These are phyloP conservation scores for Sciurus niger DNA, from an alignment of 2,113 vertebrate species.

Conservation along the genomic window DNA sequence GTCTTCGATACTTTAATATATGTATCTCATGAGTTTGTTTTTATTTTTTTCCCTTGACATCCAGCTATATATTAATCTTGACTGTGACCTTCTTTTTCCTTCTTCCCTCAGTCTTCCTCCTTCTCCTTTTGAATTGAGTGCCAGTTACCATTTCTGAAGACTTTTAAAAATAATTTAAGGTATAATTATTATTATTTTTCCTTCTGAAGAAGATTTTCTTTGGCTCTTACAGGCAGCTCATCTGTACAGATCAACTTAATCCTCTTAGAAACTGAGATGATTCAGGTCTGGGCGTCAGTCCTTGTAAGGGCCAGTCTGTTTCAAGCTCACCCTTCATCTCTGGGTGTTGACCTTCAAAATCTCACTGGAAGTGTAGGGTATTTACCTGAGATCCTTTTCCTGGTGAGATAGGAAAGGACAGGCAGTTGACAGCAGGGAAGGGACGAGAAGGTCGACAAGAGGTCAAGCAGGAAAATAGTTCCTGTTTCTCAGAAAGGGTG, in stretches of 20 bases:
- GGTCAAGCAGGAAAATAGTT: too few species aligned
- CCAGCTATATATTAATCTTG: not conserved
- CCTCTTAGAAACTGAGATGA: not conserved
- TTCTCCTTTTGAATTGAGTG: not conserved
- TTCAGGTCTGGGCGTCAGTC: not conserved
- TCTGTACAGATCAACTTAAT: not conserved
- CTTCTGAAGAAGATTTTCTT: not conserved
- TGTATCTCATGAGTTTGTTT: conserved; percentile 20
- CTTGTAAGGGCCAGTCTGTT: not conserved
- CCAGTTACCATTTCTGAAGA: not conserved
- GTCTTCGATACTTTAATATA: not conserved
- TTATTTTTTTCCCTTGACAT: not conserved
- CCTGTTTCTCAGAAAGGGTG: too few species aligned
- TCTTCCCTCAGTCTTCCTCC: fast-evolving
- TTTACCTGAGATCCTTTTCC: not conserved
- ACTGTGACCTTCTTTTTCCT: not conserved
- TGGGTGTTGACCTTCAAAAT: not conserved
- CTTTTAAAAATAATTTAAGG: not conserved
- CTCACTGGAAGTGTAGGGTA: not conserved
- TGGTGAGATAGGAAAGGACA: too few species aligned
- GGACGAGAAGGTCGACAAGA: too few species aligned
- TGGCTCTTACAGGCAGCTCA: not conserved
- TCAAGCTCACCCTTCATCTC: not conserved
- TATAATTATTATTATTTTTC: not conserved
- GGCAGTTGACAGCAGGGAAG: too few species aligned